A percentile compares a stretch with the other conserved stretches of the same genome.
Evolutionary conservation across 2,113 vertebrate genomes (phyloP).

Genomic region (Rhynchopsitta pachyrhyncha): DNA sequence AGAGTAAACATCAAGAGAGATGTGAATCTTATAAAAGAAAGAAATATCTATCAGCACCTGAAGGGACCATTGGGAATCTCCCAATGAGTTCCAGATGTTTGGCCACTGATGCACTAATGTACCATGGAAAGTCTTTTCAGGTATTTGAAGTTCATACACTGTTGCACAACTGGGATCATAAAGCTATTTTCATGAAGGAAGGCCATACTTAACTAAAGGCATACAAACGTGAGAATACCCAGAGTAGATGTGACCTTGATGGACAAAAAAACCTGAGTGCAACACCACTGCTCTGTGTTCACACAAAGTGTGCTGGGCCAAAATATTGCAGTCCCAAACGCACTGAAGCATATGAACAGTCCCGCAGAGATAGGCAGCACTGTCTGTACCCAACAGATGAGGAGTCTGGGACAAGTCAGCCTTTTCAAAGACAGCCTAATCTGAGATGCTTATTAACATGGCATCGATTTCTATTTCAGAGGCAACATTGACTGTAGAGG

Average conservation of each 20-base stretch:
- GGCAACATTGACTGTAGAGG: neutral
- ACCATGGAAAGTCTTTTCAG: slow-evolving; percentile 58
- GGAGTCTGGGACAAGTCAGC: neutral
- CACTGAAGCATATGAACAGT: neutral
- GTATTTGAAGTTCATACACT: slow-evolving; percentile 56
- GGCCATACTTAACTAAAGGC: neutral
- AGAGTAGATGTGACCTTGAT: neutral
- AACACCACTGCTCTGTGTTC: accelerated
- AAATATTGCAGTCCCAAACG: neutral
- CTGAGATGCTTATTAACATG: neutral
- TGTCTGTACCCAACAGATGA: neutral
- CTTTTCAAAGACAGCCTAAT: neutral
- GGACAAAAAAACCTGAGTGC: accelerated
- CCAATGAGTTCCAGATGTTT: slow-evolving; percentile 46
- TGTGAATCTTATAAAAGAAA: neutral
- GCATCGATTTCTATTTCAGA: neutral
- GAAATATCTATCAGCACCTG: slow-evolving; percentile 12
- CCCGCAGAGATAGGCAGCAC: neutral
- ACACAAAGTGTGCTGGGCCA: neutral
- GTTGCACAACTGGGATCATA: slow-evolving; percentile 33
- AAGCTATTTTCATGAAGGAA: slow-evolving; percentile 18
- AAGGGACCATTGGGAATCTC: slow-evolving; percentile 27
- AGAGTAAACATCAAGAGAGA: neutral
- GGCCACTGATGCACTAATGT: neutral
- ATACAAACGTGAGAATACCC: neutral